phyloP scores from a whole-genome alignment of 2,888 invertebrate genomes.

The Poecilobothrus nobilitatus region DNA sequence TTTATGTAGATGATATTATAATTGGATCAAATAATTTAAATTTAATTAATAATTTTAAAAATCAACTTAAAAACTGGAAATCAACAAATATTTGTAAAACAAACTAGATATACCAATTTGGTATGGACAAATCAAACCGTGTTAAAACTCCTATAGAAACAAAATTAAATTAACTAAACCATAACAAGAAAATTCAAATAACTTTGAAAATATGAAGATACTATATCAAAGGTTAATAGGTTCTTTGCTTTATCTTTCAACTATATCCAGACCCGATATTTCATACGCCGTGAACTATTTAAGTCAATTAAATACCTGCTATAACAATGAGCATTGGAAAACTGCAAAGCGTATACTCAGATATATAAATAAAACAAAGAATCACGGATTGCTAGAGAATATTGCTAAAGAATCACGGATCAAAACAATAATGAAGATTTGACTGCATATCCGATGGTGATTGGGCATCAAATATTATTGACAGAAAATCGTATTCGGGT shows the following conservation, averaged over 20 bases:
- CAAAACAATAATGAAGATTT: not conserved
- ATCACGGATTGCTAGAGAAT: not conserved
- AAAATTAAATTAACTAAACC: too few relatives aligned
- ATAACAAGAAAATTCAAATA: too few relatives aligned
- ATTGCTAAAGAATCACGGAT: too few relatives aligned
- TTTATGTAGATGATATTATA: too few relatives aligned
- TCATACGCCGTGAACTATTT: not conserved
- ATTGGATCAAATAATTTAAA: too few relatives aligned
- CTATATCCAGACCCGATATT: not conserved
- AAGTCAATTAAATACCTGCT: not conserved
- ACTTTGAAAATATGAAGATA: too few relatives aligned
- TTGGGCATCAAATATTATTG: not conserved
- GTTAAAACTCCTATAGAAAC: too few relatives aligned
- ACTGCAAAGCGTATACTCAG: conserved; percentile 13
- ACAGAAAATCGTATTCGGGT: not conserved
- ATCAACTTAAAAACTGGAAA: too few relatives aligned
- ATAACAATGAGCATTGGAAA: conserved; percentile 12
- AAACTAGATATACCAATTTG: too few relatives aligned
- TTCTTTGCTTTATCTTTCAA: conserved; percentile 17
- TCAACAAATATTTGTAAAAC: too few relatives aligned
- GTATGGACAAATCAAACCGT: too few relatives aligned
- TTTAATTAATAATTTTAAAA: too few relatives aligned
- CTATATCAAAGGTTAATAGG: not conserved
- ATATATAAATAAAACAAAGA: not conserved
- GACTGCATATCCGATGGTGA: not conserved